Evolutionary conservation across 2,113 vertebrate species (phyloP), one percentile per base, ranked within the genome.

Genomic region (Leptosomus discolor): DNA sequence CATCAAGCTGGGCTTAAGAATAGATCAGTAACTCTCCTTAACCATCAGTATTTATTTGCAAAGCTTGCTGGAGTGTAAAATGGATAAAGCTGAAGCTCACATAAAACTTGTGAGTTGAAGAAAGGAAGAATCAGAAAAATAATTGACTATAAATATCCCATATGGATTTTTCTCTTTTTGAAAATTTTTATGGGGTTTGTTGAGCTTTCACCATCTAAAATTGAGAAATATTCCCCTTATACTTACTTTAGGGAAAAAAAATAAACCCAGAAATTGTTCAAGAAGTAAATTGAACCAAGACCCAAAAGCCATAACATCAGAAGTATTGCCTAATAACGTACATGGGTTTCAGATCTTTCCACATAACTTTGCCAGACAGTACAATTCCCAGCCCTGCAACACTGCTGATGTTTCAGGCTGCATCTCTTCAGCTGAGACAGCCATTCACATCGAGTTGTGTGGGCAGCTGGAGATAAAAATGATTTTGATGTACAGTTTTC

Each of bases 81-180:
- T 41, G 45, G 77, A 32, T 69, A 93, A 91, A 82, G 51, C 67
- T 79, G 75, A 82, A 91, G 63, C 54, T 92, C 46, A 56, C 60
- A 86, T 88, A 95, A 95, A 92, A 83, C 69, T 87, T 73, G 32
- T 2, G 15, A 94, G 81, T 32, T 80, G 79, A 94, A 86, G 83
- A 91, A 92, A 84, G 75, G 39, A 85, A 87, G 77, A 95, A 94
- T 89, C 83, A 71, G 86, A 57, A 79, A 90, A 93, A 93, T 94
- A 94, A 97, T 89, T 84, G 86, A 82, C 80, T 87, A 48, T 92
- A 97, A 94, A 94, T 90, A 94, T 86, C 60, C 51, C 76, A 81
- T 34, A 86, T 36, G 53, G 86, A 92, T 92, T 95, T 96, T 60
- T n/a, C 30, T 53, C 39, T 37, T 61, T 88, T 75, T 22, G n/a